Evolutionary conservation across 1,140 invertebrate genomes (phyloP).

Genomic region (Dendrolimus punctatus): DNA sequence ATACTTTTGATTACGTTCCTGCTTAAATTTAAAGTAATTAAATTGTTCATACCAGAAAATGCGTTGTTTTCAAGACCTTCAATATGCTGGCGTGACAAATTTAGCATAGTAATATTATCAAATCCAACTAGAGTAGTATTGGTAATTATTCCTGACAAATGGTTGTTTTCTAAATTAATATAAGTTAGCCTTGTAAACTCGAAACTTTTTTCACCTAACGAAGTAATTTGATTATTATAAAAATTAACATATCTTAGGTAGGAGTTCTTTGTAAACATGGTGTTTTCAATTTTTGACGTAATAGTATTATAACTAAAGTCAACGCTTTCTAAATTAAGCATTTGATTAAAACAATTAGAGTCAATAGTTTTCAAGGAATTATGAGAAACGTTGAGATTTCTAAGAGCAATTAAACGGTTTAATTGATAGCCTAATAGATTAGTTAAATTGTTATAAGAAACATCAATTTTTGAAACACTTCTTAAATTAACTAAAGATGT

Average conservation of each 20-base stretch:
- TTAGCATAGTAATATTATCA: slow-evolving; percentile 22
- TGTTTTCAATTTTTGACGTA: slow-evolving; percentile 24
- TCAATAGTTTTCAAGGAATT: slow-evolving; percentile 40
- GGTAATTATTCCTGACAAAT: slow-evolving; percentile 29
- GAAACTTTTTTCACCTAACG: slow-evolving; percentile 38
- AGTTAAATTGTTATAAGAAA: slow-evolving; percentile 34
- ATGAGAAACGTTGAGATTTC: slow-evolving; percentile 35
- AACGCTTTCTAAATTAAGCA: slow-evolving; percentile 27
- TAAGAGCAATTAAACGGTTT: slow-evolving; percentile 31
- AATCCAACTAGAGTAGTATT: slow-evolving; percentile 34
- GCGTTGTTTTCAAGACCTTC: slow-evolving; percentile 25
- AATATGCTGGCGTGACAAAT: slow-evolving; percentile 39
- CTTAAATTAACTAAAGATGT: slow-evolving; percentile 37
- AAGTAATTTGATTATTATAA: slow-evolving; percentile 36
- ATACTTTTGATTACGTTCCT: slow-evolving; percentile 33
- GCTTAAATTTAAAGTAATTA: slow-evolving; percentile 39
- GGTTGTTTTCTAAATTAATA: slow-evolving; percentile 41
- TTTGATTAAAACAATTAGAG: slow-evolving; percentile 41
- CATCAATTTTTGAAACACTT: slow-evolving; percentile 29
- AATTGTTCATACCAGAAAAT: slow-evolving; percentile 26
- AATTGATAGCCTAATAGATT: slow-evolving; percentile 35
- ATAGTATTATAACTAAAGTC: slow-evolving; percentile 48
- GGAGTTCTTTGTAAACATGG: slow-evolving; percentile 37
- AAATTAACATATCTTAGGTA: slow-evolving; percentile 36
- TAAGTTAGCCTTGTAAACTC: slow-evolving; percentile 27